phyloP scores from a whole-genome alignment of 2,113 vertebrate species.

The Upupa epops region DNA sequence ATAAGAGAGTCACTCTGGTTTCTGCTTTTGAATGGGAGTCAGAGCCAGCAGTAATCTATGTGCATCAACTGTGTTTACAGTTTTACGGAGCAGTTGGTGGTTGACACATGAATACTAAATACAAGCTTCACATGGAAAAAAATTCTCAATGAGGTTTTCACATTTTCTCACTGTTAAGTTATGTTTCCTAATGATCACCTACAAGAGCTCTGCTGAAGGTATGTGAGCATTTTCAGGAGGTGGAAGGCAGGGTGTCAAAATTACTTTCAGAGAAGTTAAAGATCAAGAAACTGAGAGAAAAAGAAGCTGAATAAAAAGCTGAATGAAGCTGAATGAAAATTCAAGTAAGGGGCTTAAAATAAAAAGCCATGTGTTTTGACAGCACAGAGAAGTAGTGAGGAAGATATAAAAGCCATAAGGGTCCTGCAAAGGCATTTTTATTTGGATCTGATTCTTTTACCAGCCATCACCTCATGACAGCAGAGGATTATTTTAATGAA shows the following conservation, averaged over 20 bases:
- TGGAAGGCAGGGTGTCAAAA: not conserved
- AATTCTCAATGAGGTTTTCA: not conserved
- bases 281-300: not conserved
- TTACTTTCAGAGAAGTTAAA: not conserved
- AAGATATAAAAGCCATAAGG: not conserved
- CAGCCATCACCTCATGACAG: not conserved
- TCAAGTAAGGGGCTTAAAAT: not conserved
- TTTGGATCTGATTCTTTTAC: not conserved
- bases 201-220: not conserved
- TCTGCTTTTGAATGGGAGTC: not conserved
- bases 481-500: not conserved
- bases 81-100: conserved; percentile 9
- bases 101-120: not conserved
- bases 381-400: not conserved
- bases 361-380: not conserved
- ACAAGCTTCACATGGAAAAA: not conserved
- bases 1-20: not conserved
- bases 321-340: not conserved
- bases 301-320: not conserved
- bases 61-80: not conserved
- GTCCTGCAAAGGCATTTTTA: not conserved
- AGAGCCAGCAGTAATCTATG: not conserved
- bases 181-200: not conserved
- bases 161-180: not conserved
- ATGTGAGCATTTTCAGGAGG: not conserved